These are phyloP conservation scores for Sterna hirundo DNA, from an alignment of 2,113 vertebrate species.

Conservation along the genomic window DNA sequence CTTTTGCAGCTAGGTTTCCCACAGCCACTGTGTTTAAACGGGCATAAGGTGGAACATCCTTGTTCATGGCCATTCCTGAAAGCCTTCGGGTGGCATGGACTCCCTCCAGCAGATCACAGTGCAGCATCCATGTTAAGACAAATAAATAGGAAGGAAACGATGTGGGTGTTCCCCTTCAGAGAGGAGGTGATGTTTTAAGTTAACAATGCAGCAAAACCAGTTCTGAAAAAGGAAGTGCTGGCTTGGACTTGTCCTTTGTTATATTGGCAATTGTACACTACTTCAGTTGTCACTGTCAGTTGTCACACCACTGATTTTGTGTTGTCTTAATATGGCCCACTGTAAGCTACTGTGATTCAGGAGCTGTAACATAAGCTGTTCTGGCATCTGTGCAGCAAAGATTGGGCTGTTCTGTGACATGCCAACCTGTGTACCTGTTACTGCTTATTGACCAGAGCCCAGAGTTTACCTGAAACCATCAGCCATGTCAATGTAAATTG, in stretches of 20 bases:
- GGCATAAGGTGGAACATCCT: not conserved
- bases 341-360: not conserved
- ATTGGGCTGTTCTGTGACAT: not conserved
- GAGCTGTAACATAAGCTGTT: not conserved
- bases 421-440: fast-evolving
- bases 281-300: not conserved
- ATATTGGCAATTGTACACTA: not conserved
- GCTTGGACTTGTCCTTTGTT: not conserved
- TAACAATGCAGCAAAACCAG: not conserved
- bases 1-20: not conserved
- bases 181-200: not conserved
- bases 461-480: not conserved
- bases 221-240: not conserved
- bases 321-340: not conserved
- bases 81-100: not conserved
- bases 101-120: not conserved
- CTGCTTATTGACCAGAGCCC: not conserved
- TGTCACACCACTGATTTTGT: not conserved
- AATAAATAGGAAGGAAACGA: not conserved
- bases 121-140: not conserved
- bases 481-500: not conserved
- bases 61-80: not conserved
- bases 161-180: not conserved
- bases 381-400: not conserved
- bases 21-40: fast-evolving